These are phyloP conservation scores for Podotricha telesiphe DNA, from an alignment of 2,888 invertebrate species.

Conservation along the genomic window DNA sequence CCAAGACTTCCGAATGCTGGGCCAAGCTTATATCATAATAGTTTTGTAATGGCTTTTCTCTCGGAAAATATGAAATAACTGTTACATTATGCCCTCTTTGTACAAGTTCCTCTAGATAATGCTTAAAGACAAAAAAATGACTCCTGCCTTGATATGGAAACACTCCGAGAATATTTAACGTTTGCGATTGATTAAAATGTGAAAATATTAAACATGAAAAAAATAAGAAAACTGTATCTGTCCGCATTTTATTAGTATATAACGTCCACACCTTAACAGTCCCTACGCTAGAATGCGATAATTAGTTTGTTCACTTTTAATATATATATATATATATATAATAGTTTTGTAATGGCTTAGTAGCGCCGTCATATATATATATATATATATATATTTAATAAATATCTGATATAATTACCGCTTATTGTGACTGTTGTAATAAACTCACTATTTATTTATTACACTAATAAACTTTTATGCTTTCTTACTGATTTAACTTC, in stretches of 20 bases:
- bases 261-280: not conserved
- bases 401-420: no score
- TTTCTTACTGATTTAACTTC: no score
- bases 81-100: constrained; percentile 86
- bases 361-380: no score
- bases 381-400: no score
- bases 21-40: constrained; percentile 67
- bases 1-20: constrained; percentile 55
- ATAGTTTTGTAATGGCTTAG: not conserved
- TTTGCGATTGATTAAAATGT: constrained; percentile 46
- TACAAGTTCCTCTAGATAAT: constrained; percentile 83
- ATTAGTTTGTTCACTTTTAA: not conserved
- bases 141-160: constrained; percentile 87
- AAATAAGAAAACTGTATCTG: constrained; percentile 16
- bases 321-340: not conserved
- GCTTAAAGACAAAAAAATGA: constrained; percentile 86
- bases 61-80: constrained; percentile 86
- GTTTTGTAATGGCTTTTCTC: constrained; percentile 60
- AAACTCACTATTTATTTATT: no score
- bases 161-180: constrained; percentile 83
- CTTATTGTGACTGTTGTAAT: not conserved
- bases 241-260: constrained; percentile 20
- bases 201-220: constrained; percentile 41
- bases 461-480: no score
- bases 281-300: not conserved